phyloP scores from a whole-genome alignment of 2,113 vertebrate species.

The Xenotilapia caudafasciata region DNA sequence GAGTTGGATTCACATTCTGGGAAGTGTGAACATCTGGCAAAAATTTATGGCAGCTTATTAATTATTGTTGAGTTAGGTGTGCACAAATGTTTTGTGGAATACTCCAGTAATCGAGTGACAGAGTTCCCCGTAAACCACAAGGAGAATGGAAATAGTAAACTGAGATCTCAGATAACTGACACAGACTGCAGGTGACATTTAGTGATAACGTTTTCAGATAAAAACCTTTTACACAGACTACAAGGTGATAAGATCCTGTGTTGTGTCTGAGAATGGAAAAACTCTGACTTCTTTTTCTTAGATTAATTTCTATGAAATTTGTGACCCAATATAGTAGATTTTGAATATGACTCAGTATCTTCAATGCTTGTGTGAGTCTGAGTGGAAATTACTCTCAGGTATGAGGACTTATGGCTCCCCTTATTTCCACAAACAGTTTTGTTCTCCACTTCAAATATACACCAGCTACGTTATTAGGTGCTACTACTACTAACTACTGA shows the following conservation, averaged over 20 bases:
- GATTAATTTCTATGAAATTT: neutral
- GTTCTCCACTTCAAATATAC: neutral
- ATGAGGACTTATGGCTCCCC: neutral
- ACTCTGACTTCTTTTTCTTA: neutral
- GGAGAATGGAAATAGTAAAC: neutral
- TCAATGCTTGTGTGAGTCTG: neutral
- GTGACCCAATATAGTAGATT: neutral
- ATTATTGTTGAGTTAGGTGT: neutral
- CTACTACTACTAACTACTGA: neutral
- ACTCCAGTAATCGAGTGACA: neutral
- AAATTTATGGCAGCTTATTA: neutral
- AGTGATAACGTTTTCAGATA: neutral
- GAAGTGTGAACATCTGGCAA: neutral
- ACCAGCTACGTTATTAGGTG: neutral
- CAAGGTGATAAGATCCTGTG: neutral
- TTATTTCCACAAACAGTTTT: neutral
- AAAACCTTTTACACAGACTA: neutral
- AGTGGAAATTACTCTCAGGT: neutral
- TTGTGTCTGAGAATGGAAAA: neutral
- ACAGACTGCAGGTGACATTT: neutral
- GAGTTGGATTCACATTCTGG: neutral
- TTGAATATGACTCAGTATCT: neutral
- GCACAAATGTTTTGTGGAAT: neutral
- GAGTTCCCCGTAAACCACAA: neutral
- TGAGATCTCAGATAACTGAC: neutral